Percentiles rank a stretch among this genome's conserved stretches.
phyloP scores from a whole-genome alignment of 2,888 invertebrate species.

The Ischnus inquisitorius region DNA sequence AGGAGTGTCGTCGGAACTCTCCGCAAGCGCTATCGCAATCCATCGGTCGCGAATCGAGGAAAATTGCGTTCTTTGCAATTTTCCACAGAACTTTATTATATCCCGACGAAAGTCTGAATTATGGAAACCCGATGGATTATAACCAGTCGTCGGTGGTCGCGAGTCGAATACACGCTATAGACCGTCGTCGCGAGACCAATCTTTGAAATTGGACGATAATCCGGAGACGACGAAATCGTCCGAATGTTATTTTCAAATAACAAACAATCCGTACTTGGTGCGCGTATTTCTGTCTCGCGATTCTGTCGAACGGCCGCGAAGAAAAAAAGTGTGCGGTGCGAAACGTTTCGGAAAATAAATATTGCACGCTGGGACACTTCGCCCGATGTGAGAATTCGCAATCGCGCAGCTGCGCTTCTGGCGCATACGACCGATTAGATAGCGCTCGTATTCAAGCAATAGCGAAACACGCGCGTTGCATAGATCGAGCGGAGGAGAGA shows the following conservation, averaged over 20 bases:
- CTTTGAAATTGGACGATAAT: constrained; percentile 31
- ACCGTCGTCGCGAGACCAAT: constrained; percentile 18
- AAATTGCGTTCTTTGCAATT: constrained; percentile 43
- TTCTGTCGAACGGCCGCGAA: not conserved
- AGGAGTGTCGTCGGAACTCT: not conserved
- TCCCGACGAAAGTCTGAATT: constrained; percentile 37
- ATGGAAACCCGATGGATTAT: constrained; percentile 45
- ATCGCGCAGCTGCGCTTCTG: constrained; percentile 34
- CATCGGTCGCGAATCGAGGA: constrained; percentile 7
- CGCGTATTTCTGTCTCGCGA: constrained; percentile 4
- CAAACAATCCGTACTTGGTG: constrained; percentile 10
- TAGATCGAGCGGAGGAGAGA: not conserved
- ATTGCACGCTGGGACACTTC: not conserved
- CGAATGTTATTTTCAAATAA: constrained; percentile 18
- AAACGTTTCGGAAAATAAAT: not conserved
- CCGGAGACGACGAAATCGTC: not conserved
- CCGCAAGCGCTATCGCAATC: constrained; percentile 1
- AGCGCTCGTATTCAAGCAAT: constrained; percentile 2
- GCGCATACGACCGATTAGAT: constrained; percentile 22
- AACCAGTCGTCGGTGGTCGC: constrained; percentile 15
- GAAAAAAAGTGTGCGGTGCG: not conserved
- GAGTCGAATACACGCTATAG: constrained; percentile 8
- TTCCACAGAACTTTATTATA: constrained; percentile 35
- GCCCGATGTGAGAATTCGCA: constrained; percentile 12
- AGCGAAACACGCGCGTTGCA: not conserved